Base-by-base conservation (phyloP, 2,113 vertebrate species). In the Serilophus lunatus region DNA sequence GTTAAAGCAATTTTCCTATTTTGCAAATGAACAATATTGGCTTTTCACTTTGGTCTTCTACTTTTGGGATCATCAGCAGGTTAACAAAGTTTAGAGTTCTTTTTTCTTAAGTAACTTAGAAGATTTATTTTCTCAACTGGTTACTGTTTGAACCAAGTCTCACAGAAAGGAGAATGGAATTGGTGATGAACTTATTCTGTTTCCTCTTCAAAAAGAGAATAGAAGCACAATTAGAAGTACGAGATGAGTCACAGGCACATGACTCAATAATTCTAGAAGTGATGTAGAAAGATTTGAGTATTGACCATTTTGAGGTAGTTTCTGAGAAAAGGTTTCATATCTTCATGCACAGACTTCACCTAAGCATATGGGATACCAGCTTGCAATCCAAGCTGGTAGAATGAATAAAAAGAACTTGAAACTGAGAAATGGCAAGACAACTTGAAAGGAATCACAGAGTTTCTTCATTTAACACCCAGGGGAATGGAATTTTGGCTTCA, bases 361-460 rank as follows among this genome's bases (percentile, higher is more conserved):
- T 88, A 94, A 95, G 49, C 89, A 93, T 96, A 94, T 94, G 93
- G 91, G 56, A 91, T 47, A 86, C 42, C 93, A 96, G 91, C 77
- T 95, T 95, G 89, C 63, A 69, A 81, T 81, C 50, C 64, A 93
- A 53, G 72, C 83, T 95, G 86, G 64, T 72, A 93, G 71, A 88
- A 88, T 61, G 93, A 91, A 70, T 74, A 49, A 91, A 71, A 88
- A 81, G 28, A 89, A 65, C 71, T 92, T 86, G 53, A 88, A 88
- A 75, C 7, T 83, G 42, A 78, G 59, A 92, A 47, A 66, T 84
- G 80, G 59, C 35, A 95, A 93, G 64, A 88, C 23, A 86, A 31
- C 36, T 60, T 70, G 63, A 45, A 38, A 93, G 35, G 35, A 86
- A 84, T 64, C 38, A 81, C 36, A 12, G 5, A 20, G 20, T 69